Base-by-base conservation (phyloP, 2,113 vertebrate species). In the Ia io region DNA sequence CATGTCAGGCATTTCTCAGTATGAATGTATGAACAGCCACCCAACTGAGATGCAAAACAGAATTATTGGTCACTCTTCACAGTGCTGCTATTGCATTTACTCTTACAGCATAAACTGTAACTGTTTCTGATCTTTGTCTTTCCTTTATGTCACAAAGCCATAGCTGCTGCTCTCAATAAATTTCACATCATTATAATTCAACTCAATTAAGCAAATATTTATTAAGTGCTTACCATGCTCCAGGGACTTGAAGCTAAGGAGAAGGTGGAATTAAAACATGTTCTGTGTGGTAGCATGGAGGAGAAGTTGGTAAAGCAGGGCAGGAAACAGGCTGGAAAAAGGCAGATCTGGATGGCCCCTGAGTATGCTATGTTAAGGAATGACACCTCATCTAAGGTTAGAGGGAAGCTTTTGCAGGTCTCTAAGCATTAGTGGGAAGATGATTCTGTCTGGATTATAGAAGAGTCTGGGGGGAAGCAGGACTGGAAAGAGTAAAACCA, bases 171-270 rank as follows among this genome's bases (percentile, higher is more conserved):
- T 76, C 90, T 63, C 12, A 35, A 20, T 47, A 3, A 61, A 56
- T 93, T 86, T 78, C 73, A 25, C 28, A 71, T 37, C 79, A 86
- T 79, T 67, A 84, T 86, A 93, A 74, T 76, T 88, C 42, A 91
- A 35, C 28, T 85, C 30, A 22, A 25, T 85, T 82, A 86, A 84
- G 59, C 23, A 84, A 80, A 59, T 84, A 56, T 88, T 95, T 84
- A 25, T 67, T 61, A 47, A 80, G 30, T 80, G n/a, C 32, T 35
- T 40, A 53, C 23, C 40, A 53, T 32, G 20, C 84, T 61, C 35
- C 37, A 70, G 44, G 40, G 18, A 71, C n/a, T 88, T 87, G 56
- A 91, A 28, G n/a, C 61, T 86, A 67, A 65, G 32, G 61, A 90
- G 6, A 84, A 40, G 69, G 44, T 76, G 32, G 32, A 74, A 28